Evolutionary conservation across 1,140 invertebrate species (phyloP).

Genomic region (Saccostrea echinata): DNA sequence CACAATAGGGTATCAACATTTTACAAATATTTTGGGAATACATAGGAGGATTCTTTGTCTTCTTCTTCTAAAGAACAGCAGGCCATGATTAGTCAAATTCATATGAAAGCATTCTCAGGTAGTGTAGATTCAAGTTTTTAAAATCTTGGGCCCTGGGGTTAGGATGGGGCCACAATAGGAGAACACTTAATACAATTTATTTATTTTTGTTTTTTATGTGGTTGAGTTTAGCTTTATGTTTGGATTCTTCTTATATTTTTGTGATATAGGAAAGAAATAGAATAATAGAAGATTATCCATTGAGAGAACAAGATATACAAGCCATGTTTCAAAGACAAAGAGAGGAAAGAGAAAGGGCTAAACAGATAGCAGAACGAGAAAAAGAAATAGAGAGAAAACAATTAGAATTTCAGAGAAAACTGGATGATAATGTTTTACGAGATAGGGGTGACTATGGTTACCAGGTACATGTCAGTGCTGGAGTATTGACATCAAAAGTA

Average conservation of each 20-base stretch:
- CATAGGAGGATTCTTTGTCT: too few relatives aligned
- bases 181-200: too few relatives aligned
- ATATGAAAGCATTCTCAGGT: too few relatives aligned
- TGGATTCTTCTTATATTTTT: not conserved
- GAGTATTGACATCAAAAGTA: not conserved
- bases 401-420: conserved; percentile 24
- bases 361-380: not conserved
- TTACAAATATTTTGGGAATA: too few relatives aligned
- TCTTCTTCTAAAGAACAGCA: too few relatives aligned
- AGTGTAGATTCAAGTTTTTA: too few relatives aligned
- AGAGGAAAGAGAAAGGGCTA: not conserved
- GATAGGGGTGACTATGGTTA: conserved; percentile 5
- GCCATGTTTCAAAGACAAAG: conserved; percentile 33
- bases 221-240: not conserved
- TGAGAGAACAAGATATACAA: conserved; percentile 24
- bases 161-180: too few relatives aligned
- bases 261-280: not conserved
- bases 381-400: conserved; percentile 16
- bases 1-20: too few relatives aligned
- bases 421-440: not conserved
- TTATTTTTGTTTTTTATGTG: not conserved
- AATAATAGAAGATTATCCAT: conserved; percentile 13
- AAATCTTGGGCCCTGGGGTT: too few relatives aligned
- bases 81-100: too few relatives aligned
- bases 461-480: not conserved